Evolutionary conservation across 2,888 invertebrate genomes (phyloP).

Genomic region (Latrodectus hesperus): DNA sequence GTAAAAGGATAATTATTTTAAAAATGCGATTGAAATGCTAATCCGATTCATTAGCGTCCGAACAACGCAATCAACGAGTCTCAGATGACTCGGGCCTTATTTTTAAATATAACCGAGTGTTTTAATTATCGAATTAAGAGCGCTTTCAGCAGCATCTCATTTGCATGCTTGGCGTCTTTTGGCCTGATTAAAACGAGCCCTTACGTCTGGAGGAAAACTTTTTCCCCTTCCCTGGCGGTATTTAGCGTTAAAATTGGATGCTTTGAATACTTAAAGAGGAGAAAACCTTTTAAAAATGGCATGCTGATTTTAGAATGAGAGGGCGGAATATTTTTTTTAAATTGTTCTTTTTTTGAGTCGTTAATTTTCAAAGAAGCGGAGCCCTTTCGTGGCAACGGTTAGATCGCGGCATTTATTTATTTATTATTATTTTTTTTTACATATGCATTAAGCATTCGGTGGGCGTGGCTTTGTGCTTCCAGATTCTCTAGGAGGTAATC

Average conservation of each 20-base stretch:
- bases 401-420: neutral
- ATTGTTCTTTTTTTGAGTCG: slow-evolving; percentile 6
- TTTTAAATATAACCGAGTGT: slow-evolving; percentile 67
- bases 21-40: slow-evolving; percentile 67
- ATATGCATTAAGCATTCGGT: slow-evolving; percentile 28
- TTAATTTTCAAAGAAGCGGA: slow-evolving; percentile 48
- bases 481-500: slow-evolving; percentile 44
- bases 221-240: slow-evolving; percentile 31
- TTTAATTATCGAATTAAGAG: slow-evolving; percentile 67
- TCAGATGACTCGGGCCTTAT: slow-evolving; percentile 53
- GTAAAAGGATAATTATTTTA: slow-evolving; percentile 66
- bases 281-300: slow-evolving; percentile 33
- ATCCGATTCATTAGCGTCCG: slow-evolving; percentile 56
- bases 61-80: slow-evolving; percentile 63
- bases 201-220: slow-evolving; percentile 26
- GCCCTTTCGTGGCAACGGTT: slow-evolving; percentile 18
- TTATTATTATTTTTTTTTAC: slow-evolving; percentile 9
- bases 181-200: slow-evolving; percentile 52
- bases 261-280: slow-evolving; percentile 63
- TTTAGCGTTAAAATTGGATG: slow-evolving; percentile 49
- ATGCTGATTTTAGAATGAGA: neutral
- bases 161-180: slow-evolving; percentile 40
- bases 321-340: slow-evolving; percentile 12
- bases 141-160: slow-evolving; percentile 43
- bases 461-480: slow-evolving; percentile 33